Conservation (phyloP, 2,113 vertebrate species). For the Tonatia bakeri region DNA sequence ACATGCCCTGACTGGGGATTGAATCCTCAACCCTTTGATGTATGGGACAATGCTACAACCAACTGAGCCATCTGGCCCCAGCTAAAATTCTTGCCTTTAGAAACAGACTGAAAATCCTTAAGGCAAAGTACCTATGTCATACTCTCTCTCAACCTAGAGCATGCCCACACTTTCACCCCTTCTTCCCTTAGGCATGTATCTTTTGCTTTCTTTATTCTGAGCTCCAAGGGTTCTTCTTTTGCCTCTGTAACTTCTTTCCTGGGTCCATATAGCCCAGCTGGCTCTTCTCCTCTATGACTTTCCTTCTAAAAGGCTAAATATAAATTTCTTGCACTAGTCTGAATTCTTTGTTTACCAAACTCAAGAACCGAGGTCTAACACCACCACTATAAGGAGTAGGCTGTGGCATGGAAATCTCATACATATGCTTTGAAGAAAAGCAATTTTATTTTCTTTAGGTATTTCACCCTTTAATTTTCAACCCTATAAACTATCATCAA, state of each 20-base stretch:
- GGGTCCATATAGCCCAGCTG: not conserved
- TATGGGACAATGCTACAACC: too few species aligned
- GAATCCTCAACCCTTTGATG: too few species aligned
- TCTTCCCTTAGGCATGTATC: not conserved
- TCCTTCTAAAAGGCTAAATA: not conserved
- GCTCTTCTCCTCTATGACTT: not conserved
- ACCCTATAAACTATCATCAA: constrained; percentile 47
- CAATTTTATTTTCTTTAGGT: constrained; percentile 64
- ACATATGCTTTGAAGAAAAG: constrained; percentile 59
- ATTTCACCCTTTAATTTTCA: constrained; percentile 59
- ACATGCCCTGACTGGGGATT: too few species aligned
- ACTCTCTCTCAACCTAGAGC: not conserved
- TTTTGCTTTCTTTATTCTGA: not conserved
- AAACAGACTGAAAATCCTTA: not conserved
- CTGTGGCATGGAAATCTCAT: constrained; percentile 56
- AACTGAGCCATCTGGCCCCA: too few species aligned
- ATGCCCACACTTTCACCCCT: not conserved
- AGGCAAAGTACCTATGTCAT: not conserved
- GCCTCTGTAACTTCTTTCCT: not conserved
- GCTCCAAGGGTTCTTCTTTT: not conserved
- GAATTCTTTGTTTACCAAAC: not conserved
- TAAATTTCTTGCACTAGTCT: not conserved
- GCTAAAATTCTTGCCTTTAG: not conserved
- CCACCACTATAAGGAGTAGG: not conserved
- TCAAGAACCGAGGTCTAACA: not conserved